A percentile compares a stretch with the other conserved stretches of the same genome.
These are phyloP conservation scores for Caradrina kadenii DNA, from an alignment of 2,888 invertebrate species.

Conservation along the genomic window DNA sequence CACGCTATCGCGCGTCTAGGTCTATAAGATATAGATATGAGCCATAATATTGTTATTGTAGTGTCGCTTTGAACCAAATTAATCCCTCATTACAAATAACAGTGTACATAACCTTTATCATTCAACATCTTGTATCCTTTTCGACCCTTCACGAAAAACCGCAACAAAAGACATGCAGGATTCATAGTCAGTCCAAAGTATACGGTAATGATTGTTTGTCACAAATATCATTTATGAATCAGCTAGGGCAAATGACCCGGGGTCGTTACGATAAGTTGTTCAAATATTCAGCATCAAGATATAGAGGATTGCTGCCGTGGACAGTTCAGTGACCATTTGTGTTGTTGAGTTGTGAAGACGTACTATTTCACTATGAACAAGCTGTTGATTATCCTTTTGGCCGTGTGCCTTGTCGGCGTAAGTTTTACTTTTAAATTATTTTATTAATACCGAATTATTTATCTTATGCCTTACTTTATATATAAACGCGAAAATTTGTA, in stretches of 20 bases:
- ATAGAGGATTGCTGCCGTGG: constrained; percentile 58
- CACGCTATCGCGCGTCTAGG: too few relatives aligned
- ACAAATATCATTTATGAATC: constrained; percentile 28
- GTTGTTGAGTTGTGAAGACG: constrained; percentile 65
- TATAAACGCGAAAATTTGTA: too few relatives aligned
- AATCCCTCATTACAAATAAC: too few relatives aligned
- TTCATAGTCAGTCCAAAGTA: constrained; percentile 12
- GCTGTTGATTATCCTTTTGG: constrained; percentile 76
- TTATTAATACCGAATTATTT: not conserved
- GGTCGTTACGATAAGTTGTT: constrained; percentile 33
- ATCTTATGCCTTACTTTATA: too few relatives aligned
- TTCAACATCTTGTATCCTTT: not conserved
- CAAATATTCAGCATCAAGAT: constrained; percentile 57
- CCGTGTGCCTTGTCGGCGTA: constrained; percentile 77
- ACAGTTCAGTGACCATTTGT: constrained; percentile 67
- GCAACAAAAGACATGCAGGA: not conserved
- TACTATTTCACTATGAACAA: constrained; percentile 77
- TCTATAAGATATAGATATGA: too few relatives aligned
- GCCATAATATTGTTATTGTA: too few relatives aligned
- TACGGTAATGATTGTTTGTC: constrained; percentile 21
- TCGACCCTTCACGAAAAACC: not conserved
- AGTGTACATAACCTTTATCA: not conserved
- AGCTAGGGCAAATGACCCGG: constrained; percentile 20
- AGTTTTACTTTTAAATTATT: constrained; percentile 10
- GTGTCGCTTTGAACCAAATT: too few relatives aligned